Base-by-base conservation (phyloP, 2,888 invertebrate genomes). In the Spicauda simplicius region DNA sequence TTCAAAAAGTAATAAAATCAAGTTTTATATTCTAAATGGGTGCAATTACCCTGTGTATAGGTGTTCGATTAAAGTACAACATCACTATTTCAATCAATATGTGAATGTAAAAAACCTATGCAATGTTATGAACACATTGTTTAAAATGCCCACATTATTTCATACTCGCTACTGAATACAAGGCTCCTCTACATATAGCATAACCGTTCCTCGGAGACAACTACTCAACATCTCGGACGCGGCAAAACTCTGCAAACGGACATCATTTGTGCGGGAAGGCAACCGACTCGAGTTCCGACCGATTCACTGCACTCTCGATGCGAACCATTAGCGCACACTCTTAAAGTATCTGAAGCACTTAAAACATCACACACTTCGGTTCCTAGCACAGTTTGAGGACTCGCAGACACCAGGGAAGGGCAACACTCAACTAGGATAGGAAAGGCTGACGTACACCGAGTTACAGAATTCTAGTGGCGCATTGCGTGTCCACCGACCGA, bases 1-100 rank as follows among this genome's bases (percentile, higher is more conserved):
- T 65, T 65, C 59, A 65, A 60, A 65, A 65, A 65, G 59, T 65
- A 65, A 65, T 65, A 65, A 65, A 65, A 65, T 65, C 19, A 65
- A 65, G 59, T 65, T 41, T 30, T 20, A 33, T 53, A 58, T 58
- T 45, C 25, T 64, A 58, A 58, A 45, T 59, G 65, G 65, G 65
- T 60, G 65, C 59, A 16, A 12, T 19, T 59, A 66, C 65, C 65
- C 65, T 60, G 65, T 60, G 65, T 53, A 59, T 30, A 48, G 20
- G 65, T 60, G 55, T 60, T 55, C 33, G 19, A 55, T 54, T 65
- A 66, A 55, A n/a, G 41, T 58, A 64, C 58, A 52, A 64, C 11
- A 53, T 58, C 16, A 54, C 54, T 55, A 55, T 60, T 55, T 45
- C 25, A 54, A 30, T 65, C 59, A 59, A 65, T 54, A 59, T 65